Base-by-base conservation (phyloP, 2,797 vertebrate genomes). In the Micromesistius poutassou region DNA sequence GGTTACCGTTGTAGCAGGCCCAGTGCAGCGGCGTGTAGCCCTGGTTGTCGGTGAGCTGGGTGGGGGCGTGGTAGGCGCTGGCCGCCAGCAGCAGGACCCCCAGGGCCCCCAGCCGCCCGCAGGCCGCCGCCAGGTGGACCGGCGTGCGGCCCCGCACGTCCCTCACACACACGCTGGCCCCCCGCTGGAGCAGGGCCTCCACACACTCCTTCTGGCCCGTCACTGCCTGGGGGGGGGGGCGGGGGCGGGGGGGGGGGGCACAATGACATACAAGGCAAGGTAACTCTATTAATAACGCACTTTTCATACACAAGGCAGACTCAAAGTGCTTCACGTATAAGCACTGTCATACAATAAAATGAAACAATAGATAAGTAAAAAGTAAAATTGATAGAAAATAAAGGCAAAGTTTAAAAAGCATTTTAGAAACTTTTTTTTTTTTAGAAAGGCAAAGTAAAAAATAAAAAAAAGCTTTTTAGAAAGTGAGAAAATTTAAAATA, bases 21-120 rank as follows among this genome's bases (percentile, higher is more conserved):
- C 97, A 99, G 76, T 99, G 98, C 84, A 98, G 94, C 0, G 98
- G 96, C 2, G 97, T 99, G 77, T 98, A 99, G 87, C 97, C 97
- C 4, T 95, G 95, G 94, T 94, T 96, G 94, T 99, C 97, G 71
- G 94, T 92, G 83, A 95, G 84, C 50, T 94, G 92, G 75, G 94
- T 92, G 16, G 93, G 89, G 66, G 91, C 82, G 80, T 96, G 95
- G 38, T 89, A 82, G 40, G 93, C 76, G 68, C 91, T 80, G 35
- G 93, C 90, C 25, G 95, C 92, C 91, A 97, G 96, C 86, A 99
- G 89, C 77, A 99, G 94, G 19, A 94, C 94, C 68, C 95, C 94
- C 19, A 99, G 91, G 72, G 95, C 95, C 3, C 94, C 95, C 31
- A 95, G 94, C 68, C 96, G 96, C 31, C 97, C 98, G 30, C 96